A percentile compares a stretch with the other conserved stretches of the same genome.
These are phyloP conservation scores for Lynx canadensis DNA, from an alignment of 2,113 vertebrate species.

Conservation along the genomic window DNA sequence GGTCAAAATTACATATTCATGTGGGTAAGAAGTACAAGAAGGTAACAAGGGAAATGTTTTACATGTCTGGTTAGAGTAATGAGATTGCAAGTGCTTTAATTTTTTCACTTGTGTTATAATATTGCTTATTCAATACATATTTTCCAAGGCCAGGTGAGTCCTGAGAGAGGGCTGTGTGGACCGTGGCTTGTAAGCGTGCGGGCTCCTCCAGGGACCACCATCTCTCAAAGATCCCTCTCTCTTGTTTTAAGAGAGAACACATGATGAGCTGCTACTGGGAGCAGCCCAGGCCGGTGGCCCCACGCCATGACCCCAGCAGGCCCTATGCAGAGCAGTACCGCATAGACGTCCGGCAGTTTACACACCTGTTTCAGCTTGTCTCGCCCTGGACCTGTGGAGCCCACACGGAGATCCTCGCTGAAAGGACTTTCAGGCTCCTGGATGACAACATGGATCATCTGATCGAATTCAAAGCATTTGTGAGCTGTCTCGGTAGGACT, in stretches of 20 bases:
- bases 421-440: conserved; percentile 93
- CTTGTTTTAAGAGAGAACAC: conserved; percentile 90
- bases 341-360: conserved; percentile 92
- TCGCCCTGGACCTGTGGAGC: conserved; percentile 90
- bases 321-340: conserved; percentile 93
- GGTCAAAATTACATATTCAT: neutral
- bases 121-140: neutral
- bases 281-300: conserved; percentile 54
- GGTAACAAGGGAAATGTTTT: neutral
- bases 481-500: conserved; percentile 90
- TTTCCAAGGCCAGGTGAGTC: neutral
- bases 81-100: neutral
- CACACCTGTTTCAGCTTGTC: conserved; percentile 90
- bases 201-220: rapidly evolving
- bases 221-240: neutral
- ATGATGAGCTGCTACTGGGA: conserved; percentile 96
- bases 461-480: conserved; percentile 92
- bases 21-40: neutral
- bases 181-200: neutral
- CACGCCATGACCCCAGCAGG: conserved; percentile 86
- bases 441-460: conserved; percentile 90
- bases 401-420: conserved; percentile 89
- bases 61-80: neutral
- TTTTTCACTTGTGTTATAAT: neutral
- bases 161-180: rapidly evolving